Conservation (phyloP, 2,113 vertebrate species). For the Stegostoma tigrinum region DNA sequence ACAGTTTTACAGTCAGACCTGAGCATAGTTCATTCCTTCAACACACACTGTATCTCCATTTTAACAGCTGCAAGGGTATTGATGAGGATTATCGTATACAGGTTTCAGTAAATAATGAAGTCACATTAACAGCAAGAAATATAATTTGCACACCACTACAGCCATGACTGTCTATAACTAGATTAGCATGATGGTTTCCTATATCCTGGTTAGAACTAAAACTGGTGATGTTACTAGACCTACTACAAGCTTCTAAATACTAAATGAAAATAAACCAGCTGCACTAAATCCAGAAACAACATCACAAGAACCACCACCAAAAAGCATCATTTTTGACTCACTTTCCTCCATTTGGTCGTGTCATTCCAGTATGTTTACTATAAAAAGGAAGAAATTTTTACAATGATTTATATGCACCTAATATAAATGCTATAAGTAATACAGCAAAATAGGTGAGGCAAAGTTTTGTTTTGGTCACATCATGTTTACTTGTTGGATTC, state of each 20-base stretch:
- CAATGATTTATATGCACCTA: background rate
- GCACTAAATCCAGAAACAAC: background rate
- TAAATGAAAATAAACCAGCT: background rate
- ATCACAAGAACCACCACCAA: slow-evolving; percentile 47
- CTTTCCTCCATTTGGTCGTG: slow-evolving; percentile 62
- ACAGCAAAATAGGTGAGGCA: slow-evolving; percentile 10
- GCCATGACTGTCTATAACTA: background rate
- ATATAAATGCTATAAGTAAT: background rate
- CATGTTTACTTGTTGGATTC: background rate
- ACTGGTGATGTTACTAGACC: background rate
- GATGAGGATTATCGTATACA: background rate
- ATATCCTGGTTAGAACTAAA: background rate
- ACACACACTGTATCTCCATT: background rate
- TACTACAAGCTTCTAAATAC: background rate
- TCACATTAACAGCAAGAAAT: background rate
- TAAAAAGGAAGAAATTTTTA: slow-evolving; percentile 58
- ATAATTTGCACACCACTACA: background rate
- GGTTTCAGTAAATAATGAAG: background rate
- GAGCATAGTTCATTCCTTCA: background rate
- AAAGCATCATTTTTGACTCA: slow-evolving; percentile 56
- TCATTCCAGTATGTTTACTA: slow-evolving; percentile 54
- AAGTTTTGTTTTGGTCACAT: background rate
- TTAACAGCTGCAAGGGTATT: background rate
- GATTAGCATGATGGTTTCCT: background rate
- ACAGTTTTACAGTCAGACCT: background rate